Base-by-base conservation (phyloP, 2,888 invertebrate genomes). In the Caenorhabditis sinica region DNA sequence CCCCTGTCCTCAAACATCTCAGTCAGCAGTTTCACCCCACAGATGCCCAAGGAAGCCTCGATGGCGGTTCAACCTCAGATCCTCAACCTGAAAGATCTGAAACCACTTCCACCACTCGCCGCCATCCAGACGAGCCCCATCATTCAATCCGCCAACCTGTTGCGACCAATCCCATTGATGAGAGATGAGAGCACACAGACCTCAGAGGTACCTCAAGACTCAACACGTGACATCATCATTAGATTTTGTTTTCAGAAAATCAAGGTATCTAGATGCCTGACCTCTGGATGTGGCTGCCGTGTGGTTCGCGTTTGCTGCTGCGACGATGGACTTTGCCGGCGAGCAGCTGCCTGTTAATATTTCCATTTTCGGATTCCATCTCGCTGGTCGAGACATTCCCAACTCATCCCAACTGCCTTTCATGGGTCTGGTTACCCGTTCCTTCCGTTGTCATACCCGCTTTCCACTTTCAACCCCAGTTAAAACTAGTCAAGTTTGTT, bases 261-360 rank as follows among this genome's bases (percentile, higher is more conserved):
- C 79, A 76, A 84, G 68, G 85, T 88, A 28, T 87, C 87, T 9
- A 86, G 85, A 66, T 89, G 89, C 65, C 69, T 88, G 33, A 79
- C 83, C 23, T 63, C 86, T 43, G 88, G 89, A 17, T 90, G 89
- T 76, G 86, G 88, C 8, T 90, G 90, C 68, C 88, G 90, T 51
- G 87, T 91, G 30, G 88, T 91, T 25, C 86, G 90, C 15, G 86
- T 91, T 56, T 91, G 91, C 76, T 91, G 91, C 79, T 91, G 91
- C 72, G 89, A 88, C 43, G 86, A 89, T 63, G 82, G 85, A 30
- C 76, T 83, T 1, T 88, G 88, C 85, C 81, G 86, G 28, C 82
- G 83, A 53, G 69, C 85, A 23, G 81, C 82, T 40, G 76, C 81
- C 20, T 86, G 82, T 45, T 84, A 43, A 69, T 45, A 30, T 20